Evolutionary conservation across 2,888 invertebrate species (phyloP).

Genomic region (Dicyrtomina minuta): DNA sequence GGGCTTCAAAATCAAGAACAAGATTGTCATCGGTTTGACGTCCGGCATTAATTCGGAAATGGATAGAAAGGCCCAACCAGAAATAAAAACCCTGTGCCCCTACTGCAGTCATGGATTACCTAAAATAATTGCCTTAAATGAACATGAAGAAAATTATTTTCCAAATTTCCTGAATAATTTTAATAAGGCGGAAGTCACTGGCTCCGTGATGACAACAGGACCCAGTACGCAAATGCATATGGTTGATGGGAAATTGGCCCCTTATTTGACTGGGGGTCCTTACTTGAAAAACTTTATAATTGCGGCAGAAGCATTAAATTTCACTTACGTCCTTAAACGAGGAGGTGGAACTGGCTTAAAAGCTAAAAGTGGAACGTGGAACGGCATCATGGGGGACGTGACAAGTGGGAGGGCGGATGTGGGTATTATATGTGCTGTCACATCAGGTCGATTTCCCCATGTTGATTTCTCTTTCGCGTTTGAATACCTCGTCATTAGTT

Average conservation of each 20-base stretch:
- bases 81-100: background rate
- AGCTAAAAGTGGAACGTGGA: constrained; percentile 37
- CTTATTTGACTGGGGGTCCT: background rate
- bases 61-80: background rate
- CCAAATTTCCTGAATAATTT: background rate
- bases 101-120: background rate
- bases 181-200: background rate
- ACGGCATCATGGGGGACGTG: constrained; percentile 42
- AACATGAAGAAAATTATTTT: background rate
- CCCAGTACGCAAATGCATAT: background rate
- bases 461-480: background rate
- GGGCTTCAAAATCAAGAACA: background rate
- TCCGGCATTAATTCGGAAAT: background rate
- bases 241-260: background rate
- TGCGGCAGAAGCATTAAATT: constrained; percentile 32
- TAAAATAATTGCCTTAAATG: background rate
- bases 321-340: constrained; percentile 35
- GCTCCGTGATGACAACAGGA: background rate
- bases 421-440: constrained; percentile 31
- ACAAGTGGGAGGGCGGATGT: constrained; percentile 33
- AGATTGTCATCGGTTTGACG: too few species aligned
- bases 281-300: background rate
- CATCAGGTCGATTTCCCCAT: background rate
- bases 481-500: background rate
- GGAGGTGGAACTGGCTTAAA: constrained; percentile 38